Evolutionary conservation across 2,113 vertebrate genomes (phyloP).

Genomic region (Eurystomus gularis): DNA sequence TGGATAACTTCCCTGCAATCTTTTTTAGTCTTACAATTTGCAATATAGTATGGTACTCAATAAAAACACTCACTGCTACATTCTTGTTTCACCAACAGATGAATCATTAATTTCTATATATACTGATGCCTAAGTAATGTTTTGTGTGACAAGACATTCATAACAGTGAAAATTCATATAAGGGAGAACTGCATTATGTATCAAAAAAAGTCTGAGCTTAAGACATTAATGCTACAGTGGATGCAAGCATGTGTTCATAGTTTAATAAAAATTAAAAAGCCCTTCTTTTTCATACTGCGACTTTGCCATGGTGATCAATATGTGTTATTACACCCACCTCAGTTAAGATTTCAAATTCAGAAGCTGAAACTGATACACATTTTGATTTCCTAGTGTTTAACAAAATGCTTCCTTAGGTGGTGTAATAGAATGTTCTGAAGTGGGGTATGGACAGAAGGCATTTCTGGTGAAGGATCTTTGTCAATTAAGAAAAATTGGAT

Average conservation of each 20-base stretch:
- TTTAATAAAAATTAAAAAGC: background rate
- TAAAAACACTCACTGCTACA: background rate
- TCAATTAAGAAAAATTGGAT: background rate
- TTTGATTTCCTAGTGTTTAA: background rate
- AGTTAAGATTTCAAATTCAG: background rate
- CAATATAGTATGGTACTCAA: background rate
- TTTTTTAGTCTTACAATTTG: background rate
- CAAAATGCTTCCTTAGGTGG: background rate
- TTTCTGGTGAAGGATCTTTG: background rate
- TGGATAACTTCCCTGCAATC: background rate
- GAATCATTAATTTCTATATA: background rate
- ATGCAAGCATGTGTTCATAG: background rate
- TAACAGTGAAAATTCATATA: background rate
- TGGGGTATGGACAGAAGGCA: background rate
- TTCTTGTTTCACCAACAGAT: background rate
- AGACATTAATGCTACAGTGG: background rate
- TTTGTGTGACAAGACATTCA: background rate
- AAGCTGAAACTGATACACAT: background rate
- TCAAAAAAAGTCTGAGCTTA: background rate
- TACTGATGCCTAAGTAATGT: background rate
- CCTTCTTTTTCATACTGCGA: background rate
- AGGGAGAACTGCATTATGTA: background rate
- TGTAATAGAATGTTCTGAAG: background rate
- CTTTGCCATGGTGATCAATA: background rate
- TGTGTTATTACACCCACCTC: background rate